Percentiles rank a stretch among this genome's conserved stretches.
phyloP scores from a whole-genome alignment of 2,888 invertebrate genomes.

The Temnothorax rugatulus region DNA sequence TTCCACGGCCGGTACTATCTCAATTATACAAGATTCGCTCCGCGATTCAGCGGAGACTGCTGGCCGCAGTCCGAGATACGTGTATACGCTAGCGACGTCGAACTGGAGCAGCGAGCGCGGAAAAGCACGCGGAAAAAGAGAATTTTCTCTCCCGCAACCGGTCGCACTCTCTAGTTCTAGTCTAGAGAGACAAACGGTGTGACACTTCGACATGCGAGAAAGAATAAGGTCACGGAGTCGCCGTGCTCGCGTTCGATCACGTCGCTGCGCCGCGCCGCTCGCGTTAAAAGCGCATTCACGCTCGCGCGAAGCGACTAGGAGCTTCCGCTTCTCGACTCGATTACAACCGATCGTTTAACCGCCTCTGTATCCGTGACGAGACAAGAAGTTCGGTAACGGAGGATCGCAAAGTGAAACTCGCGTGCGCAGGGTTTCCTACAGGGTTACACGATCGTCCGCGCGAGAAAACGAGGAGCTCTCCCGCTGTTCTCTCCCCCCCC shows the following conservation, averaged over 20 bases:
- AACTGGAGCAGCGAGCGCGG: constrained; percentile 66
- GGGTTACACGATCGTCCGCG: constrained; percentile 75
- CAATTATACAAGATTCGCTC: constrained; percentile 27
- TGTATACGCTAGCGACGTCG: constrained; percentile 17
- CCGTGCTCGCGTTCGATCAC: constrained; percentile 62
- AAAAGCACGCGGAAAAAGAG: constrained; percentile 61
- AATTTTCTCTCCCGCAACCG: constrained; percentile 64
- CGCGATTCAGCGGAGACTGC: background rate
- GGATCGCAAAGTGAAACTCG: constrained; percentile 79
- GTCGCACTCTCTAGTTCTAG: constrained; percentile 66
- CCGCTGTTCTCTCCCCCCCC: constrained; percentile 8
- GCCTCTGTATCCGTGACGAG: constrained; percentile 60
- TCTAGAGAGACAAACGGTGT: constrained; percentile 66
- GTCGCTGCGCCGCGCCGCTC: constrained; percentile 37
- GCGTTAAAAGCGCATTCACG: constrained; percentile 67
- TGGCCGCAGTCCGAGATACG: background rate
- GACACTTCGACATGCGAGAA: constrained; percentile 69
- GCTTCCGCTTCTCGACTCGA: background rate
- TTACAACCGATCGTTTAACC: background rate
- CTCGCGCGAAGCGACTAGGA: background rate
- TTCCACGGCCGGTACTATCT: background rate
- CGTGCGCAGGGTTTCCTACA: constrained; percentile 76
- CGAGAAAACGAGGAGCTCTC: constrained; percentile 59
- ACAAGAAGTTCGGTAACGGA: constrained; percentile 68
- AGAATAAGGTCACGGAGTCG: constrained; percentile 69